Base-by-base conservation (phyloP, 1,140 invertebrate genomes). In the Scaptodrosophila lebanonensis region DNA sequence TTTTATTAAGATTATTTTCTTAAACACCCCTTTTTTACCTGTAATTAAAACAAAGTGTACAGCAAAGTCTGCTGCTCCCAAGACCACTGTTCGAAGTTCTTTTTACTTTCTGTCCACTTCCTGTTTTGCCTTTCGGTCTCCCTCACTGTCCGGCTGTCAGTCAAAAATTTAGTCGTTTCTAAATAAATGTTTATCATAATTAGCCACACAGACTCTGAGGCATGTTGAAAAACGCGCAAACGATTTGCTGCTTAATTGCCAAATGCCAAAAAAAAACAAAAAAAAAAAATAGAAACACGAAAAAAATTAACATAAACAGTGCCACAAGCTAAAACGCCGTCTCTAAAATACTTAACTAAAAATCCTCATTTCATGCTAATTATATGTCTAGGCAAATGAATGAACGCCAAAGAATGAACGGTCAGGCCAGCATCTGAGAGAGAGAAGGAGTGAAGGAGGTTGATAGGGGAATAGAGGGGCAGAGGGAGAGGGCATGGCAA, bases 301-400 rank as follows among this genome's bases (percentile, higher is more conserved):
- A 12, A 15, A 36, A 30, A 42, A 17, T 33, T n/a, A 50, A 9
- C 22, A 7, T 45, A 73, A 49, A 49, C 57, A 83, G 35, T 48
- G 76, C 75, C 69, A 67, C 50, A 52, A 82, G 76, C 75, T 22
- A 70, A 70, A 79, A 54, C n/a, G n/a, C n/a, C n/a, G 50, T 67
- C 44, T 77, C 57, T 32, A 53, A 50, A 62, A 57, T 66, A 60
- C 70, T 76, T 72, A 77, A 77, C 59, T 67, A 77, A 77, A 76
- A 71, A 82, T 79, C 65, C 76, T 82, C 76, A 83, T 82, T 82
- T 82, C 75, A 82, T 82, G 76, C 76, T 82, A 82, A 82, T 82
- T 82, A 82, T 82, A 83, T 75, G 62, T 38, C 62, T 65, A 65
- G 62, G 36, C 56, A 60, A 65, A 65, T 52, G 56, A 48, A 53